Percentiles rank a stretch among this genome's conserved stretches.
These are phyloP conservation scores for Agrotis puta DNA, from an alignment of 2,888 invertebrate species.

Conservation along the genomic window DNA sequence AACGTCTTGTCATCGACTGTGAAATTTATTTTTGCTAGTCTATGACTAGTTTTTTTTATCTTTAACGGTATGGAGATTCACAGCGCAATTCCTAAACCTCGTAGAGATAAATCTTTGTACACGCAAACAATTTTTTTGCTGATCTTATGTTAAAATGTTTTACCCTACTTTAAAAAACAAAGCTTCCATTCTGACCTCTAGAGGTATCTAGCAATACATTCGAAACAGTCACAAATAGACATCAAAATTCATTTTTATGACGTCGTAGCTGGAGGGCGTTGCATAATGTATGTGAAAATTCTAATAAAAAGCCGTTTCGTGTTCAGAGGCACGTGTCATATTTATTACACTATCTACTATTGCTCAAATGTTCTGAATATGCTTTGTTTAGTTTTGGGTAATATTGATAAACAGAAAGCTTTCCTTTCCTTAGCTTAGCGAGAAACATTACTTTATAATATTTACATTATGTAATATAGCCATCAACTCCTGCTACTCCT, in stretches of 20 bases:
- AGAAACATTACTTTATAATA: no score
- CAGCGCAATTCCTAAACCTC: no score
- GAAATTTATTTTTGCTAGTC: no score
- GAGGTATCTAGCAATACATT: constrained; percentile 5
- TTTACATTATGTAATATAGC: no score
- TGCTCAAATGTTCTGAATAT: neutral
- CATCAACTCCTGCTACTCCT: no score
- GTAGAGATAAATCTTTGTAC: no score
- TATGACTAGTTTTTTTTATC: no score
- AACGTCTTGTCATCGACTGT: no score
- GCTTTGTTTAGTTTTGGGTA: neutral
- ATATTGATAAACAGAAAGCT: neutral
- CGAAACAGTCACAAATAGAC: neutral
- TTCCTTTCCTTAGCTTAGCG: no score
- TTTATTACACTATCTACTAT: neutral
- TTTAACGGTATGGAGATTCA: no score
- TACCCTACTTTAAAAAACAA: neutral
- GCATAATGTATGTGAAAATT: constrained; percentile 28
- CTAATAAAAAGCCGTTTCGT: constrained; percentile 10
- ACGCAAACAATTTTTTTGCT: neutral
- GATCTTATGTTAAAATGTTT: neutral
- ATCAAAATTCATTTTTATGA: constrained; percentile 38
- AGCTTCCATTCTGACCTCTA: neutral
- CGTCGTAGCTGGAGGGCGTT: constrained; percentile 22
- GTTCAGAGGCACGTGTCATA: constrained; percentile 30